Conservation (phyloP, 2,888 invertebrate genomes). For the Aradus depressus region DNA sequence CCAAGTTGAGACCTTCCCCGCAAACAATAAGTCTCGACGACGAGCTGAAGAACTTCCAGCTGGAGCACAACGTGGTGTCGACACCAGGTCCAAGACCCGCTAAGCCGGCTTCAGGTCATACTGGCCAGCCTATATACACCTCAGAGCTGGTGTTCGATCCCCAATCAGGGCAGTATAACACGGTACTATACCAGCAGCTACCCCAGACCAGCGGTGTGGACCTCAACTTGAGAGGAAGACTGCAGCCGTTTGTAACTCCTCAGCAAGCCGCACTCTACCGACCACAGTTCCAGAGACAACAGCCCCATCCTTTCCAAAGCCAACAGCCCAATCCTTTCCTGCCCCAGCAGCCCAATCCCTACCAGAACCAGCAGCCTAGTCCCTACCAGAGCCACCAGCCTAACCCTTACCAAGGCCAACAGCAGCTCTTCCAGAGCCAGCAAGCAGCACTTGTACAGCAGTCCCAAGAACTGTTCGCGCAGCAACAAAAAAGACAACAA, state of each 20-base stretch:
- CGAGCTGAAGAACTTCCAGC: constrained; percentile 62
- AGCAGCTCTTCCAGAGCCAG: constrained; percentile 47
- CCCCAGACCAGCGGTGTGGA: constrained; percentile 46
- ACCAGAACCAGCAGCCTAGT: constrained; percentile 30
- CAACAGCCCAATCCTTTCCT: constrained; percentile 3
- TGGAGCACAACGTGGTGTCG: constrained; percentile 49
- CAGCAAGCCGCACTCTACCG: constrained; percentile 19
- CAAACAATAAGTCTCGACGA: constrained; percentile 50
- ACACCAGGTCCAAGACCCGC: constrained; percentile 35
- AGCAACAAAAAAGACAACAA: constrained; percentile 37
- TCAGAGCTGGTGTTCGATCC: constrained; percentile 69
- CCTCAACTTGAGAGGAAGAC: constrained; percentile 56
- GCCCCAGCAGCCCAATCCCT: constrained; percentile 32
- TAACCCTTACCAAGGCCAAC: constrained; percentile 35
- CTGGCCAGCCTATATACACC: constrained; percentile 58
- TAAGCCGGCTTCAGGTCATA: constrained; percentile 27
- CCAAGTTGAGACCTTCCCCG: constrained; percentile 25
- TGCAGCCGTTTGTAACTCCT: constrained; percentile 54
- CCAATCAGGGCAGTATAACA: constrained; percentile 63
- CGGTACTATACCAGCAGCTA: constrained; percentile 61
- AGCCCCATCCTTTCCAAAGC: constrained; percentile 34
- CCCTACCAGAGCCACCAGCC: constrained; percentile 25
- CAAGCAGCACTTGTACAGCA: constrained; percentile 50
- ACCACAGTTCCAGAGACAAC: constrained; percentile 24
- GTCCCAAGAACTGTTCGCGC: constrained; percentile 49